Percentiles rank a stretch among this genome's conserved stretches.
Conservation (phyloP, 2,888 invertebrate genomes). For the Drosophila putrida region DNA sequence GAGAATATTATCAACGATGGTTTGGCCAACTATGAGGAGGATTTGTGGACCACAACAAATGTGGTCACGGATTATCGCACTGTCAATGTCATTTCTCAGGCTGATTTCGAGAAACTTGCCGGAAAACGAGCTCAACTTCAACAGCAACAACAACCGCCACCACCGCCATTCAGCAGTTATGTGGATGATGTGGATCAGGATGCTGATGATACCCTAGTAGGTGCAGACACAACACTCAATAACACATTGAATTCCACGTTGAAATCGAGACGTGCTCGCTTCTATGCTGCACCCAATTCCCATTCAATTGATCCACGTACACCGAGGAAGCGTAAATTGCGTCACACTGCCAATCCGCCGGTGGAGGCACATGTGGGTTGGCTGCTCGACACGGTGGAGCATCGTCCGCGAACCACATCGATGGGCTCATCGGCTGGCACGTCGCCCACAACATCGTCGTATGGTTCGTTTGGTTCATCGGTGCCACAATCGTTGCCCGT, state of each 20-base stretch:
- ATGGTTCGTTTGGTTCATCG: constrained; percentile 89
- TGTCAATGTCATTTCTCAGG: constrained; percentile 94
- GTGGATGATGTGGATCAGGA: constrained; percentile 81
- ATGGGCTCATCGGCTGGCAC: constrained; percentile 93
- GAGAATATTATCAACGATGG: constrained; percentile 98
- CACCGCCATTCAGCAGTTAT: constrained; percentile 92
- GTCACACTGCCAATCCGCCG: constrained; percentile 97
- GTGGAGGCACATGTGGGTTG: constrained; percentile 98
- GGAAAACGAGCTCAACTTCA: constrained; percentile 83
- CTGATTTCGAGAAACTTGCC: constrained; percentile 93
- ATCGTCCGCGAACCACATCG: constrained; percentile 91
- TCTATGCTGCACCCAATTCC: constrained; percentile 97
- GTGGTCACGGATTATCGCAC: constrained; percentile 90
- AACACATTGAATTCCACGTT: constrained; percentile 79
- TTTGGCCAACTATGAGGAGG: constrained; percentile 97
- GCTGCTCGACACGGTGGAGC: constrained; percentile 97
- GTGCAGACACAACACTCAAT: constrained; percentile 69
- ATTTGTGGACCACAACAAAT: constrained; percentile 91
- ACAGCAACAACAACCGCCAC: constrained; percentile 87
- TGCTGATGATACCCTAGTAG: constrained; percentile 59
- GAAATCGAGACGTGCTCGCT: constrained; percentile 89
- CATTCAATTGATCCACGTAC: constrained; percentile 88
- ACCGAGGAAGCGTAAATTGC: constrained; percentile 94
- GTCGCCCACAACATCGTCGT: constrained; percentile 88
- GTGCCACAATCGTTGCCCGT: constrained; percentile 93